Base-by-base conservation (phyloP, 2,888 invertebrate species). In the Pediacus dermestoides region DNA sequence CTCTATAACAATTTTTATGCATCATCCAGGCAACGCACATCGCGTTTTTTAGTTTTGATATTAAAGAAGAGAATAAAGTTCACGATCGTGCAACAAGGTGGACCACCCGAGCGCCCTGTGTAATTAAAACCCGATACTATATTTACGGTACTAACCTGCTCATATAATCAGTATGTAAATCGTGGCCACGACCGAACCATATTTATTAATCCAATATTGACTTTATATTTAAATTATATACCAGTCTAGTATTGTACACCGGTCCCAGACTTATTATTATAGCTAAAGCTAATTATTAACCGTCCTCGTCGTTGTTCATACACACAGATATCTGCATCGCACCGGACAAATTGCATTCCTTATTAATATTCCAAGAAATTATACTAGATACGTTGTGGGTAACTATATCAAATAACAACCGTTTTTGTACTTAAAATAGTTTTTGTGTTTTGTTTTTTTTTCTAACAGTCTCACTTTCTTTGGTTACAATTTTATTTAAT, bases 161-260 rank as follows among this genome's bases (percentile, higher is more conserved):
- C 54, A 52, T 61, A 64, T 67, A 67, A 67, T 67, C 66, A 65
- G 64, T 66, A 67, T 67, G 67, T 67, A 67, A 67, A 67, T 67
- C 67, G 65, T 64, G 64, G 58, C 60, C 63, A 64, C 63, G 63
- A 63, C 52, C 52, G 57, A 46, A 57, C 63, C 58, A 59, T 63
- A 65, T 66, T 67, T 67, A 66, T 67, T 66, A 64, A 62, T 61
- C 60, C 63, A 61, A 63, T 62, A 62, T 61, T 61, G 61, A 61
- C 60, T 58, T 62, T 60, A 65, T 65, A 66, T 66, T 58, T 57
- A 58, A 58, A 58, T 58, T 58, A 58, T 64, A 66, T 59, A 63
- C 53, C 60, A 53, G 58, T 61, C 59, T 58, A 57, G 61, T 63
- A 62, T 60, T 62, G 63, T 58, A 58, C 60, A 43, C 38, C 28